These are phyloP conservation scores for Pseudanteris insignis DNA, from an alignment of 2,888 invertebrate species.

Conservation along the genomic window DNA sequence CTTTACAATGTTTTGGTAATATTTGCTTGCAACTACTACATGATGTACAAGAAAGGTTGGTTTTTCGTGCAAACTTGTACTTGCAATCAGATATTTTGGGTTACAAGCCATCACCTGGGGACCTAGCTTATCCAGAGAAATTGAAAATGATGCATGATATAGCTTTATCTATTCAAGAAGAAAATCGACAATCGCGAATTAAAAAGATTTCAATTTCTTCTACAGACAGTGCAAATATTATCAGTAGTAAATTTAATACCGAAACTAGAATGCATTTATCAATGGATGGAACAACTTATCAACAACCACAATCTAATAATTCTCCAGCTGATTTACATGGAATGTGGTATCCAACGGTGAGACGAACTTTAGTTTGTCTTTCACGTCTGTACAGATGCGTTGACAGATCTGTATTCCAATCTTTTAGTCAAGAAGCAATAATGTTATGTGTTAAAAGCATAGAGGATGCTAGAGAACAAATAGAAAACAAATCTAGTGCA, in stretches of 20 bases:
- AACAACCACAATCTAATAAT: conserved; percentile 67
- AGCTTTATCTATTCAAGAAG: conserved; percentile 62
- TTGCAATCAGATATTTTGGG: conserved; percentile 89
- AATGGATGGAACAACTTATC: conserved; percentile 55
- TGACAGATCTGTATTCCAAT: conserved; percentile 95
- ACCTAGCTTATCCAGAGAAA: conserved; percentile 97
- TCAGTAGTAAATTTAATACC: conserved; percentile 46
- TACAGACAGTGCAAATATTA: conserved; percentile 52
- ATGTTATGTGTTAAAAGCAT: conserved; percentile 92
- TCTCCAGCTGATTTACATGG: conserved; percentile 97
- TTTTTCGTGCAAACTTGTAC: conserved; percentile 94
- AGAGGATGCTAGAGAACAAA: conserved; percentile 81
- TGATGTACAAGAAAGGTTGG: conserved; percentile 95
- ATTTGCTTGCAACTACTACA: conserved; percentile 85
- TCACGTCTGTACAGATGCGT: conserved; percentile 93
- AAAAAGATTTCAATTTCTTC: conserved; percentile 61
- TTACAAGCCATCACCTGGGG: conserved; percentile 91
- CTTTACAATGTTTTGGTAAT: conserved; percentile 79
- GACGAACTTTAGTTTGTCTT: conserved; percentile 92
- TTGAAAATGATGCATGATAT: conserved; percentile 94
- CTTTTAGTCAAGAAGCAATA: conserved; percentile 94
- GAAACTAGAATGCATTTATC: conserved; percentile 55
- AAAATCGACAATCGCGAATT: conserved; percentile 56
- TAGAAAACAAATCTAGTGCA: conserved; percentile 78
- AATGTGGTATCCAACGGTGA: conserved; percentile 99